Evolutionary conservation across 2,797 vertebrate species (phyloP), one percentile per base, ranked within the genome.

Genomic region (Ctenochaetus hawaiiensis): DNA sequence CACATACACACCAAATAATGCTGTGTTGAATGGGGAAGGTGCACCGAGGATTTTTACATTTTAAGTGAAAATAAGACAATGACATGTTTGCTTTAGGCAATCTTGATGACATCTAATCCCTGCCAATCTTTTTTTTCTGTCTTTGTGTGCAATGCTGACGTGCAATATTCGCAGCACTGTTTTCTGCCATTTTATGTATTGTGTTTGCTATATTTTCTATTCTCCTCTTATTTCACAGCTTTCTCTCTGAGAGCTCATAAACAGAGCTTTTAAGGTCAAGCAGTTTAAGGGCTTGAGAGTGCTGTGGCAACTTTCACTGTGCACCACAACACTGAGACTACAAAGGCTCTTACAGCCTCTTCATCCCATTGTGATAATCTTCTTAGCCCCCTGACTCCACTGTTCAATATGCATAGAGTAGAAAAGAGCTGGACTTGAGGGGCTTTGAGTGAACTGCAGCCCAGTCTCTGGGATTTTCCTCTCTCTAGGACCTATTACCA

Each of bases 321-420:
- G 70, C 53, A 48, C 59, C 59, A 77, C 83, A 82, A 83, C 67
- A 59, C 59, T 26, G 61, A 81, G 75, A 80, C 84, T 79, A 79
- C 92, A 94, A 94, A 95, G 91, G 87, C 93, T 93, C 88, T 92
- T 91, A 94, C 70, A 77, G 89, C 86, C 88, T 90, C 89, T 94
- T 95, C 90, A 95, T 95, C 94, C 93, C 90, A 95, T 95, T 95
- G 93, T 89, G 85, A 68, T 96, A 95, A 96, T 95, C 95, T 94
- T 85, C 92, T 95, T 94, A 95, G 77, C 51, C 88, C 76, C 85
- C 73, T 72, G 77, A 92, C 91, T 92, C 82, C 62, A 80, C 87
- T 89, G 92, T 92, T 94, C 91, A 92, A 85, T 91, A 88, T 92
- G 91, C 90, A 84, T 81, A 84, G 80, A 87, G 89, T 69, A 86